Evolutionary conservation across 2,113 vertebrate species (phyloP).

Genomic region (Anolis carolinensis): DNA sequence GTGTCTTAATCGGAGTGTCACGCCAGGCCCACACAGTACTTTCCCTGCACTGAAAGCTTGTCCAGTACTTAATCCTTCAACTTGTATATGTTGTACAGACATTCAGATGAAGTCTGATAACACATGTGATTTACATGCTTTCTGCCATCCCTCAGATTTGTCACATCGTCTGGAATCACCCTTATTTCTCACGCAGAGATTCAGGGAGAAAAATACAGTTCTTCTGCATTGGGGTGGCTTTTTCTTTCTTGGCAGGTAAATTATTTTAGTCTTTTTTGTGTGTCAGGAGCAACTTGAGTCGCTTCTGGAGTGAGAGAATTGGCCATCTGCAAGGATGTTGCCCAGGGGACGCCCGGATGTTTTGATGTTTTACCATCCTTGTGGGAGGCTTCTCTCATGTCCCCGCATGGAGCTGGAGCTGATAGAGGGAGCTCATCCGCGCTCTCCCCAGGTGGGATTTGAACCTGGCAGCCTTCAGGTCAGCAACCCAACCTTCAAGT

Average conservation of each 20-base stretch:
- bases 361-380: too few relatives aligned
- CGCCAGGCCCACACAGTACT: slow-evolving; percentile 73
- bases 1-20: slow-evolving; percentile 88
- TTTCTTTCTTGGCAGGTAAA: not conserved
- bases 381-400: too few relatives aligned
- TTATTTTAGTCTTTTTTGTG: too few relatives aligned
- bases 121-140: slow-evolving; percentile 77
- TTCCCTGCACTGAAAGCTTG: slow-evolving; percentile 74
- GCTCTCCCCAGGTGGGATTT: too few relatives aligned
- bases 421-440: too few relatives aligned
- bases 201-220: not conserved
- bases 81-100: slow-evolving; percentile 77
- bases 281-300: too few relatives aligned
- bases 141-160: slow-evolving; percentile 66
- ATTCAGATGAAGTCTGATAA: slow-evolving; percentile 78
- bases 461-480: too few relatives aligned
- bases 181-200: not conserved
- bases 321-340: too few relatives aligned
- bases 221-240: accelerated
- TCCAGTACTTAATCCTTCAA: slow-evolving; percentile 78
- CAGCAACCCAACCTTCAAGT: too few relatives aligned
- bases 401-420: too few relatives aligned
- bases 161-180: slow-evolving; percentile 54
- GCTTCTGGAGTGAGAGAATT: too few relatives aligned
- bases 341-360: too few relatives aligned